Percentiles rank a stretch among this genome's conserved stretches.
These are phyloP conservation scores for Chelmon rostratus DNA, from an alignment of 2,797 vertebrate species.

Conservation along the genomic window DNA sequence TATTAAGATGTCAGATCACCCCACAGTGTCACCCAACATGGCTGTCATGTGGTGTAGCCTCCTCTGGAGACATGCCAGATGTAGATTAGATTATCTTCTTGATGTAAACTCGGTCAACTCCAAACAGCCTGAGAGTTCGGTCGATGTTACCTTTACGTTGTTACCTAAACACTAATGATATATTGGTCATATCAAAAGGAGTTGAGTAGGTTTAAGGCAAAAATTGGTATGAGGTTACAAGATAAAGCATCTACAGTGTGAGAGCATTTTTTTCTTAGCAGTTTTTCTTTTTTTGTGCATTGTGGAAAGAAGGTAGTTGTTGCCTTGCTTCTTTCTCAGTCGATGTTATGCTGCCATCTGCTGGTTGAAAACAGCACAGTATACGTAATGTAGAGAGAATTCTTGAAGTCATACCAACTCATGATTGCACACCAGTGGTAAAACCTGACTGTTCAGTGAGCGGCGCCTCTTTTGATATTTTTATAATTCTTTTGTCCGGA, in stretches of 20 bases:
- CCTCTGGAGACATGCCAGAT: constrained; percentile 2
- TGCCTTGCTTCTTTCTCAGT: not conserved
- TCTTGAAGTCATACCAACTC: not conserved
- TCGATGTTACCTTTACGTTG: not conserved
- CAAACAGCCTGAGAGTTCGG: not conserved
- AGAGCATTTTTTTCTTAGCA: not conserved
- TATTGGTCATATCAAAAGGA: not conserved
- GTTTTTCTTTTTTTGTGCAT: not conserved
- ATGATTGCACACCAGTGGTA: not conserved
- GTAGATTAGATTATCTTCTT: not conserved
- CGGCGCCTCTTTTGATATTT: not conserved
- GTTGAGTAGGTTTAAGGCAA: not conserved
- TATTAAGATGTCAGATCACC: constrained; percentile 6
- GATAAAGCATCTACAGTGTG: not conserved
- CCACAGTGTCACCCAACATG: constrained; percentile 12
- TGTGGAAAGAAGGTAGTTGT: not conserved
- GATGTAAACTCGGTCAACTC: not conserved
- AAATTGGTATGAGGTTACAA: not conserved
- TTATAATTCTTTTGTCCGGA: not conserved
- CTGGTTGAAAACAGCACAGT: constrained; percentile 49
- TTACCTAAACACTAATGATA: not conserved
- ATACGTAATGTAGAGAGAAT: accelerated
- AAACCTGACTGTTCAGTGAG: not conserved
- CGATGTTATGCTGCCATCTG: constrained; percentile 71
- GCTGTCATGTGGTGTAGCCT: constrained; percentile 14